A percentile compares a stretch with the other conserved stretches of the same genome.
Conservation (phyloP, 1,140 invertebrate species). For the Chelonus insularis region DNA sequence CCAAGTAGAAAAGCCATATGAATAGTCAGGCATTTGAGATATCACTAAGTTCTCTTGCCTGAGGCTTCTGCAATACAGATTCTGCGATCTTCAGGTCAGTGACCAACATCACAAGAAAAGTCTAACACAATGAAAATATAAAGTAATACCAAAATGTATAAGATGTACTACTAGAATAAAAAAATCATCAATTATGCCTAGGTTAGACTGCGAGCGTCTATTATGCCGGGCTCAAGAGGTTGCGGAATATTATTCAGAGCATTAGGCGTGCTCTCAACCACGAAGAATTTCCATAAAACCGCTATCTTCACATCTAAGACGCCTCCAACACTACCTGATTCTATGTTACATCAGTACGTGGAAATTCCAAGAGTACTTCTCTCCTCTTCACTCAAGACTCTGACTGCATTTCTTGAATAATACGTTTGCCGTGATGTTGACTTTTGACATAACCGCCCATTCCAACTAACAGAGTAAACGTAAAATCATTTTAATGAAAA, state of each 20-base stretch:
- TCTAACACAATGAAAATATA: neutral
- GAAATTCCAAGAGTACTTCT: neutral
- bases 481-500: too few species aligned
- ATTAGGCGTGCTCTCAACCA: conserved; percentile 49
- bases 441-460: too few species aligned
- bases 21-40: neutral
- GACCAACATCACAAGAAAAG: too few species aligned
- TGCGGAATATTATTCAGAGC: conserved; percentile 53
- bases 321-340: conserved; percentile 17
- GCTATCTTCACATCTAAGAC: conserved; percentile 47
- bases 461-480: too few species aligned
- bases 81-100: too few species aligned
- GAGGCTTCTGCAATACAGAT: too few species aligned
- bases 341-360: neutral
- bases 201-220: conserved; percentile 27
- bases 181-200: conserved; percentile 51
- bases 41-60: too few species aligned
- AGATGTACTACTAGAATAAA: conserved; percentile 37
- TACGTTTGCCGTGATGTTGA: too few species aligned
- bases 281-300: conserved; percentile 53
- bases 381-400: too few species aligned
- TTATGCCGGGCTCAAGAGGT: conserved; percentile 38
- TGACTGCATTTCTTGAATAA: too few species aligned
- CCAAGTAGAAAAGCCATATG: neutral
- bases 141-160: conserved; percentile 39